Evolutionary conservation across 30 jellyfish, hydroid and myxozoan species (phyloP).

Genomic region (Aurelia aurita complex sp. Pacific): DNA sequence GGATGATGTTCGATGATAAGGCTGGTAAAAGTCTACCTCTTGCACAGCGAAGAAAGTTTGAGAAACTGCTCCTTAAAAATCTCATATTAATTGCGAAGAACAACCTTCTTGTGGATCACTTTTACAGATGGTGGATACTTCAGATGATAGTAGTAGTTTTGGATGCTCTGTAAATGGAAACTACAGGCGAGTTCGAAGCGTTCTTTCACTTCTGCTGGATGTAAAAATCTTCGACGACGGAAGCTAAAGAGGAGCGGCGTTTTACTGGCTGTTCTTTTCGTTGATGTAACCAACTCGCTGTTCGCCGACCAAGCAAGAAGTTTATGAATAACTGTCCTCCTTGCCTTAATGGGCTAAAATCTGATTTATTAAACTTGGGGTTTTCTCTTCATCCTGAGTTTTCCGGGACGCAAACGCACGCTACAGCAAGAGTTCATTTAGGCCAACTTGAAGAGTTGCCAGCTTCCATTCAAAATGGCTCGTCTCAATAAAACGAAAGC

Average conservation of each 20-base stretch:
- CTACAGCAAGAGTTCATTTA: not conserved
- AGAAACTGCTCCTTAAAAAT: not conserved
- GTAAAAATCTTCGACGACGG: conserved; percentile 79
- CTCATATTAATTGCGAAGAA: too few species aligned
- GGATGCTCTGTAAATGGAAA: conserved; percentile 51
- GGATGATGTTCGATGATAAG: not conserved
- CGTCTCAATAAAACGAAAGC: conserved; percentile 22
- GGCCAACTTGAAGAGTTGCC: conserved; percentile 14
- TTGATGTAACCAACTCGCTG: conserved; percentile 33
- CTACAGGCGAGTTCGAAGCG: conserved; percentile 67
- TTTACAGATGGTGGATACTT: conserved; percentile 77
- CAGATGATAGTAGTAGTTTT: conserved; percentile 64
- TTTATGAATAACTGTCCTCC: conserved; percentile 17
- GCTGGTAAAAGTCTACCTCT: conserved; percentile 43
- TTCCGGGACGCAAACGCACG: conserved; percentile 5
- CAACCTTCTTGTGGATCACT: conserved; percentile 2
- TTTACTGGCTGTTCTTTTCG: conserved; percentile 69
- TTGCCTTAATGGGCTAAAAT: conserved; percentile 58
- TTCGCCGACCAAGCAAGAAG: not conserved
- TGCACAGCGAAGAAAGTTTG: not conserved
- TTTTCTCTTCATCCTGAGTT: conserved; percentile 13
- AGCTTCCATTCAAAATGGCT: conserved; percentile 36
- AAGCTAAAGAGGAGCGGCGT: conserved; percentile 35
- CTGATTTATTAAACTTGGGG: conserved; percentile 11
- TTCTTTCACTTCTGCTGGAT: conserved; percentile 62